A percentile compares a stretch with the other conserved stretches of the same genome.
Conservation (phyloP, 2,113 vertebrate species). For the Onychorhynchus coronatus region DNA sequence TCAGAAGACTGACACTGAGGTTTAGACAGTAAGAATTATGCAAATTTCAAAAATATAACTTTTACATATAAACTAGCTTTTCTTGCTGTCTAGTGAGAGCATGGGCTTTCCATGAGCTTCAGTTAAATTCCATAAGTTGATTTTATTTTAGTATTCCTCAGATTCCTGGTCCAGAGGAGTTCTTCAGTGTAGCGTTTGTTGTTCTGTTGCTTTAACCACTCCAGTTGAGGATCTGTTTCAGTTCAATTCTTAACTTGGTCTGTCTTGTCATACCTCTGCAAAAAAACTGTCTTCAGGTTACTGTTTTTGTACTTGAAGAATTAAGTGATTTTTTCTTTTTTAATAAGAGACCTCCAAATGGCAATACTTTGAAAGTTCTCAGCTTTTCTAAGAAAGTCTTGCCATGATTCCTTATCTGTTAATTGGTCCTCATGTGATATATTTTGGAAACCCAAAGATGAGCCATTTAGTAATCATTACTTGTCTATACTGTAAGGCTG, state of each 20-base stretch:
- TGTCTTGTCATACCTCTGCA: not conserved
- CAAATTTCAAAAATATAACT: not conserved
- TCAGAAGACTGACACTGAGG: not conserved
- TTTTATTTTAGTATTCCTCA: not conserved
- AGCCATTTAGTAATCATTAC: not conserved
- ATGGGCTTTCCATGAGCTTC: not conserved
- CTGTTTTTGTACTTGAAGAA: not conserved
- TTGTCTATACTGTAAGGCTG: not conserved
- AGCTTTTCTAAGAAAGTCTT: not conserved
- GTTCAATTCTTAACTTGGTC: not conserved
- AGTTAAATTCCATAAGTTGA: not conserved
- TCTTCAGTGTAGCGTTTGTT: not conserved
- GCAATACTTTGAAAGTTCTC: not conserved
- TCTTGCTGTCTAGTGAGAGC: not conserved
- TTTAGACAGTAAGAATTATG: not conserved
- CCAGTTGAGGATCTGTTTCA: not conserved
- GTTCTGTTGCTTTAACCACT: not conserved
- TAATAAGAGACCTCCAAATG: not conserved
- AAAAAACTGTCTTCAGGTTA: not conserved
- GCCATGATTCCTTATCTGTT: not conserved
- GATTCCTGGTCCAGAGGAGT: not conserved
- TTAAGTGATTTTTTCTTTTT: not conserved
- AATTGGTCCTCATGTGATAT: not conserved
- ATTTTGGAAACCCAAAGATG: not conserved
- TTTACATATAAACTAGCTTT: not conserved